Base-by-base conservation (phyloP, 2,888 invertebrate genomes). In the Mactromeris polynyma region DNA sequence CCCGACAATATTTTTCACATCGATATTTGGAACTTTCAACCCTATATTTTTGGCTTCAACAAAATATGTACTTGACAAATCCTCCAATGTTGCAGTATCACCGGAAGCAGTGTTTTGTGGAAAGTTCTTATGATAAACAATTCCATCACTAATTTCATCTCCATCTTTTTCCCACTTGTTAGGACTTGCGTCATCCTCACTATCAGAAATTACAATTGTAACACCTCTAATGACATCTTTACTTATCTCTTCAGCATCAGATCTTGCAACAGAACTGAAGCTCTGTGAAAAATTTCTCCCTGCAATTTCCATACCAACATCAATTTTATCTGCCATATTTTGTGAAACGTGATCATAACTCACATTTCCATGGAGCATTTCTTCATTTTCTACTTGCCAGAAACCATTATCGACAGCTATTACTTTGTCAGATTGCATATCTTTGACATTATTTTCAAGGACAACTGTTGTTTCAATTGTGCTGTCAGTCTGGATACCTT, bases 1-100 rank as follows among this genome's bases (percentile, higher is more conserved):
- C 38, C 86, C 64, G 46, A 19, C 19, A 31, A 83, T n/a, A 21
- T 31, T 82, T 33, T 58, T 83, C n/a, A 77, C 81, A 69, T 88
- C 81, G 58, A 90, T 81, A 64, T 83, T 84, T 2, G 90, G 90
- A 54, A 88, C 58, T 46, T n/a, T 26, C 33, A 90, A 54, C 64
- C 88, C 90, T 46, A 84, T 33, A 31, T 36, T 69, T n/a, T 80
- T 51, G 0, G 19, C 36, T 73, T 73, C 19, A 73, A 19, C 69
- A 14, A 9, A 1, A 14, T 69, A 14, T 2, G 14, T 73, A 36
- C 21, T 36, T 4, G 4, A 1, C 33, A 6, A 33, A 17, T 11
- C 36, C 36, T 73, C 36, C 19, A 14, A 33, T 19, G n/a, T 73
- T 1, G 14, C 36, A 73, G 31, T 14, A 33, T 11, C 73, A 36